Evolutionary conservation across 23 tunicate species (phyloP).

Genomic region (Halocynthia aurantium): DNA sequence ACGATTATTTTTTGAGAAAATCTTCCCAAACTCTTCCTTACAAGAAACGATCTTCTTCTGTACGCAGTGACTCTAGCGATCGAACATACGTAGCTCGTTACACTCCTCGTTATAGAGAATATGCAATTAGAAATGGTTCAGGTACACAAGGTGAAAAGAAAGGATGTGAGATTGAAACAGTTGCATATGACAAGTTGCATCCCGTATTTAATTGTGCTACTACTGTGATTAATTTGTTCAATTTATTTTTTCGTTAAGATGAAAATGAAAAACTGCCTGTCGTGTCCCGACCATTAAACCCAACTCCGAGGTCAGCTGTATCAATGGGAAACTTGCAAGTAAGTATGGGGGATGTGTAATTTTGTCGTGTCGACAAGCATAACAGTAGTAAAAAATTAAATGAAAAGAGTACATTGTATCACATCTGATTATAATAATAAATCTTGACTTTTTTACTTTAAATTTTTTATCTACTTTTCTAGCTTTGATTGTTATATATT

Average conservation of each 20-base stretch:
- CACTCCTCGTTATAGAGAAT: conserved; percentile 22
- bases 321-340: conserved; percentile 73
- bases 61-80: conserved; percentile 17
- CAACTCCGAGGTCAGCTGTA: conserved; percentile 44
- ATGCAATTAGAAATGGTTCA: no score
- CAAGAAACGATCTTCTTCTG: conserved; percentile 9
- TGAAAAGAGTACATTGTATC: no score
- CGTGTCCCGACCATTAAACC: background rate
- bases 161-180: no score
- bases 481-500: no score
- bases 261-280: background rate
- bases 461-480: no score
- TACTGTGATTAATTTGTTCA: background rate
- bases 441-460: no score
- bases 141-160: no score
- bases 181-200: no score
- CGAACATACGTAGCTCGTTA: conserved; percentile 1
- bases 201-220: no score
- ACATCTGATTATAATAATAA: no score
- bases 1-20: background rate
- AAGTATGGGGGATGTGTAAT: background rate
- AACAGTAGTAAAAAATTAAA: no score
- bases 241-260: background rate
- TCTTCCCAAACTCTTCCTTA: background rate
- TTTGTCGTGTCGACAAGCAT: no score